phyloP scores from a whole-genome alignment of 1,140 invertebrate genomes.

The Limonius californicus region DNA sequence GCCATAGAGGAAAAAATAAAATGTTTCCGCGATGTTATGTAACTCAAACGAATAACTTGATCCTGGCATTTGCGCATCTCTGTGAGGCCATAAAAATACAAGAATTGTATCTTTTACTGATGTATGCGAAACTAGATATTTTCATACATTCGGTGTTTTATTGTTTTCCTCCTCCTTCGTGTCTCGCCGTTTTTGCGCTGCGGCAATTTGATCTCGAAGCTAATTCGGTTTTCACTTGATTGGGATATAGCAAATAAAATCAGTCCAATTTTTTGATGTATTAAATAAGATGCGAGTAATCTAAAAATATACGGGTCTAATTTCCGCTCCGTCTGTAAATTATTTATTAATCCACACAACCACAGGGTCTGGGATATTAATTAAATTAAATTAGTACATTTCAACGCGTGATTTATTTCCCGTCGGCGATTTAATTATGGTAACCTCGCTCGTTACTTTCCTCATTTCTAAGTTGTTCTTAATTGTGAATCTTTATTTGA shows the following conservation, averaged over 20 bases:
- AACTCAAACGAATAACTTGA: slow-evolving; percentile 5
- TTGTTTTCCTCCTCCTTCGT: no score
- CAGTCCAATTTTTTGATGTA: neutral
- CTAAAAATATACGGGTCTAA: neutral
- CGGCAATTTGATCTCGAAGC: neutral
- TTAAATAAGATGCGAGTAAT: neutral
- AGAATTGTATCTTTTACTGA: slow-evolving; percentile 18
- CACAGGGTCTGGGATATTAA: slow-evolving; percentile 7
- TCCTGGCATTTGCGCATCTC: slow-evolving; percentile 19
- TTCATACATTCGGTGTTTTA: neutral
- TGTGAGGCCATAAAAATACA: slow-evolving; percentile 17
- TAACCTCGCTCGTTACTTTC: slow-evolving; percentile 6
- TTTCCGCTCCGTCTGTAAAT: neutral
- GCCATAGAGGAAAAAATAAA: no score
- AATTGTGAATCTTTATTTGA: slow-evolving; percentile 14
- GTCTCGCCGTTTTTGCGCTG: neutral
- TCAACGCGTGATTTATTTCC: slow-evolving; percentile 12
- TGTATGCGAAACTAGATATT: slow-evolving; percentile 23
- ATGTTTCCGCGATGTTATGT: no score
- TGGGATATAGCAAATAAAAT: neutral
- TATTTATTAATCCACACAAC: slow-evolving; percentile 14
- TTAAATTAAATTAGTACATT: slow-evolving; percentile 15
- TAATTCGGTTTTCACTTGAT: neutral
- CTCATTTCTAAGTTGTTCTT: slow-evolving; percentile 13
- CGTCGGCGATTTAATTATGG: slow-evolving; percentile 10